Evolutionary conservation across 2,113 vertebrate species (phyloP).

Genomic region (Gallinago media): DNA sequence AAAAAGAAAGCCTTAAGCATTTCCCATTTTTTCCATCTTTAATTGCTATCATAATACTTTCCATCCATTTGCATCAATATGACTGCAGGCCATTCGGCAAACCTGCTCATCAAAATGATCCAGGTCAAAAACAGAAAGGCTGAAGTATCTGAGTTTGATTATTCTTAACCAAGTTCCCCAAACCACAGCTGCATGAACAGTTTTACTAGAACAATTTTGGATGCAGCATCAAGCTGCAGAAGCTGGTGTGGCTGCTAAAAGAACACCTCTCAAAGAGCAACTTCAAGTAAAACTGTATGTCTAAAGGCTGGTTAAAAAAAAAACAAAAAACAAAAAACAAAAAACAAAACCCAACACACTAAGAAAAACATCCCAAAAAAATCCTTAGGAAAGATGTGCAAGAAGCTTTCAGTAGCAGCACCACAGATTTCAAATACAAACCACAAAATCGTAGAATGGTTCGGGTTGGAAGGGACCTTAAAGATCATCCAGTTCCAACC

Average conservation of each 20-base stretch:
- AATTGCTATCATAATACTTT: not conserved
- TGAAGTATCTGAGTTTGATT: not conserved
- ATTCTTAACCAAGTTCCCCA: not conserved
- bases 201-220: not conserved
- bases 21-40: not conserved
- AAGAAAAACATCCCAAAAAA: no score
- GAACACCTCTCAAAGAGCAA: not conserved
- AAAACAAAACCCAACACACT: no score
- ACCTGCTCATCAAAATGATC: not conserved
- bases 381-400: not conserved
- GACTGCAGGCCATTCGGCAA: not conserved
- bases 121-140: not conserved
- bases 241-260: not conserved
- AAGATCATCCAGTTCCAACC: not conserved
- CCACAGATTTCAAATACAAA: not conserved
- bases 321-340: no score
- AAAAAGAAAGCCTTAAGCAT: not conserved
- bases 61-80: not conserved
- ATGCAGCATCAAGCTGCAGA: not conserved
- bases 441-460: not conserved
- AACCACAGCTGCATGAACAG: not conserved
- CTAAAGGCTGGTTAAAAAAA: not conserved
- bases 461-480: not conserved
- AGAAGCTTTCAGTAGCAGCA: not conserved
- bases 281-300: not conserved